Evolutionary conservation across 2,888 invertebrate species (phyloP), one percentile per base, ranked within the genome.

Genomic region (Pterostichus madidus): DNA sequence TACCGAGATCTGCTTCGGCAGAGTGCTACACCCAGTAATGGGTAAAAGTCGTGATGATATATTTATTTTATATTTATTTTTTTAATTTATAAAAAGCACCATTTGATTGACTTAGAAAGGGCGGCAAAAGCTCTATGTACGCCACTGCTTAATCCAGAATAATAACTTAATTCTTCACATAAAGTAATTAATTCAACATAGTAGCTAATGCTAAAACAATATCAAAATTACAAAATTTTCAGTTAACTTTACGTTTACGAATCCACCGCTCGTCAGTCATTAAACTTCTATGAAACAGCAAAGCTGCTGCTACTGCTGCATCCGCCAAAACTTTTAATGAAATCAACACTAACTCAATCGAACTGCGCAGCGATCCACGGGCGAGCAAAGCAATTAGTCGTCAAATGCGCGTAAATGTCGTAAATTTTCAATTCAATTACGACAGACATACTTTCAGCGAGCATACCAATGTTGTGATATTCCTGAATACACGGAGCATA

Each of bases 341-440:
- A 71, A 80, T 80, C 53, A 71, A 52, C 80, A 64, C 68, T 71
- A 80, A 80, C 56, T 52, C 44, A 39, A 80, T 80, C 39, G 68
- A 35, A 71, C 44, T 59, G 53, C 73, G 39, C 13, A 73, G 24
- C 32, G 73, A 80, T 49, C 39, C 80, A 17, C 32, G 49, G 68
- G 32, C 32, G 24, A 71, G 71, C 68, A 52, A 53, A 13, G 61
- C 68, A 80, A 80, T 80, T 56, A 80, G 68, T 39, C 44, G 49
- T 17, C 44, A 80, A 80, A 80, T 73, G 44, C 71, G 44, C 73
- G 68, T 46, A 64, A 80, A 68, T 53, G 53, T 39, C 35, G 71
- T 71, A 71, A 73, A 71, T 80, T 71, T 64, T 71, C 31, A 31
- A 71, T 80, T 80, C 46, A 52, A 80, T 80, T 68, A 80, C n/a